Evolutionary conservation across 2,888 invertebrate genomes (phyloP).

Genomic region (Pandemis heparana): DNA sequence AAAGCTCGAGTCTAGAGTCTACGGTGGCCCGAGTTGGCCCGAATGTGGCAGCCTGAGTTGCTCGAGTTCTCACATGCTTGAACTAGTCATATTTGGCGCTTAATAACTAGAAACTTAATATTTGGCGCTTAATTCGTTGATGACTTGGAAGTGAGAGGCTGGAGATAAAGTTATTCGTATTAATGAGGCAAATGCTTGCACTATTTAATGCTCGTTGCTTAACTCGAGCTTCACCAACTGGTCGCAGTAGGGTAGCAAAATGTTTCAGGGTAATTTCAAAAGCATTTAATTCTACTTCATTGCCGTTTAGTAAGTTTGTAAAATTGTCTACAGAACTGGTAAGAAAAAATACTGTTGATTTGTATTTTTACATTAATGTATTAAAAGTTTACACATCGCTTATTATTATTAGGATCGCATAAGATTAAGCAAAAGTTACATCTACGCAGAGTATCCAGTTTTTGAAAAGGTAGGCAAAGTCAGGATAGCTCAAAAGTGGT

Average conservation of each 20-base stretch:
- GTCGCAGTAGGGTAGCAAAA: neutral
- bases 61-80: slow-evolving; percentile 45
- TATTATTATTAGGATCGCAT: neutral
- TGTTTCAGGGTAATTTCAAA: neutral
- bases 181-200: neutral
- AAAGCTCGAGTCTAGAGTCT: slow-evolving; percentile 40
- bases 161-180: neutral
- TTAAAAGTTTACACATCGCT: too few species aligned
- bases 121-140: slow-evolving; percentile 35
- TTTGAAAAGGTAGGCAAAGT: too few species aligned
- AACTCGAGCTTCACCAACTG: neutral
- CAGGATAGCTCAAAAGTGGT: too few species aligned
- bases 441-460: neutral
- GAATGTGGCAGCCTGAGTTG: slow-evolving; percentile 40
- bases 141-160: slow-evolving; percentile 9
- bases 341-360: neutral
- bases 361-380: too few species aligned
- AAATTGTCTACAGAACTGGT: neutral
- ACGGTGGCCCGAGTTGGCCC: slow-evolving; percentile 27
- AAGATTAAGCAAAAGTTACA: neutral
- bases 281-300: neutral
- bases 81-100: neutral
- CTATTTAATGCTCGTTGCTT: neutral
- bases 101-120: slow-evolving; percentile 31
- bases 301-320: neutral